Base-by-base conservation (phyloP, 2,797 vertebrate species). In the Cyprinodon diabolis region DNA sequence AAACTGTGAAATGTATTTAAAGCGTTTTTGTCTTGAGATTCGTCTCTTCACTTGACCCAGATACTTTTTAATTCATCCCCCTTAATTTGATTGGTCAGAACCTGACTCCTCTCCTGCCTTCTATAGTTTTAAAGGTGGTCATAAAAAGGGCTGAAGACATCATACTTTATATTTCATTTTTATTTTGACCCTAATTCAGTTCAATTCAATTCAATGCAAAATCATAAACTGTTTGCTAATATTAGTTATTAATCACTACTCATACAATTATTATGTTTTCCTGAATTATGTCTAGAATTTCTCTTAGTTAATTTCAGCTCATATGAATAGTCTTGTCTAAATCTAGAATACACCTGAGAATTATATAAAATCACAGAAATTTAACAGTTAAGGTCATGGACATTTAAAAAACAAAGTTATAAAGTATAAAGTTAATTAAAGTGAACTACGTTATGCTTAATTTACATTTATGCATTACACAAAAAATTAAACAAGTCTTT, bases 71-170 rank as follows among this genome's bases (percentile, higher is more conserved):
- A 87, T 88, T 86, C 51, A 72, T 82, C 83, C 81, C 83, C 82
- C 85, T 81, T 91, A 92, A 93, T 92, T 89, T 89, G 86, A 91
- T 91, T 86, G 89, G 85, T 84, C 79, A 91, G 80, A 85, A 84
- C 68, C 69, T 3, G 60, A 76, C 80, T 84, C 80, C 72, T 74
- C 84, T 88, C 69, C 68, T 70, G 76, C 76, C 82, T 83, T 82
- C 84, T 85, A 49, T 66, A 66, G 80, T 75, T 57, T 71, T 82
- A 71, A 83, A 4, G 12, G 75, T 75, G 86, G 82, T 81, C 84
- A 70, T 88, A 78, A 90, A 75, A 76, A 78, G 70, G 55, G 77
- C 77, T 65, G 69, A 13, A 30, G 30, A 30, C 30, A 30, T 43
- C 40, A 5, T 43, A 43, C 40, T 5, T 43, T 43, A 43, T 43